These are phyloP conservation scores for Gallinago undulata DNA, from an alignment of 2,113 vertebrate species.

Conservation along the genomic window DNA sequence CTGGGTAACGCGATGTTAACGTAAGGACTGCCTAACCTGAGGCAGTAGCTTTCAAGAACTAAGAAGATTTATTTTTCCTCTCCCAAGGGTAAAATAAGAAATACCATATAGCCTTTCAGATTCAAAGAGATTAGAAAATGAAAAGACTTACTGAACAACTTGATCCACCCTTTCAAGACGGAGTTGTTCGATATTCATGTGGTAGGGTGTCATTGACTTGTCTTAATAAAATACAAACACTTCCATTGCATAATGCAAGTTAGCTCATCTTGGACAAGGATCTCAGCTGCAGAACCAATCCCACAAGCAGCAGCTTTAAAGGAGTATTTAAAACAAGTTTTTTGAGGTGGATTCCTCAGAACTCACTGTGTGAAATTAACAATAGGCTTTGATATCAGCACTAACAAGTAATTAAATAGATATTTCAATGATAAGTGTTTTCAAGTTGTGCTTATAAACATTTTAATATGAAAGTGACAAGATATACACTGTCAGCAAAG, in stretches of 20 bases:
- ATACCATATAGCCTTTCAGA: not conserved
- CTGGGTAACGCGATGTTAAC: not conserved
- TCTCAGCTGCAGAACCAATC: not conserved
- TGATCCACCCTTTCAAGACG: not conserved
- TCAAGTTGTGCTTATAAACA: not conserved
- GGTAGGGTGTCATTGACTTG: not conserved
- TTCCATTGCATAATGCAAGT: not conserved
- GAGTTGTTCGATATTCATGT: not conserved
- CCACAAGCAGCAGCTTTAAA: not conserved
- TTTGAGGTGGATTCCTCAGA: not conserved
- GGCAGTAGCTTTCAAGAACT: constrained; percentile 13
- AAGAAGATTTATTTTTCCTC: not conserved
- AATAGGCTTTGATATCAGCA: not conserved
- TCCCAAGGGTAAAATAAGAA: not conserved
- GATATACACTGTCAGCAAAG: not conserved
- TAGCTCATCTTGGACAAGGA: not conserved
- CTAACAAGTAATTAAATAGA: not conserved
- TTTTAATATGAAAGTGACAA: not conserved
- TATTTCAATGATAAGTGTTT: not conserved
- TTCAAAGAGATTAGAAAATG: not conserved
- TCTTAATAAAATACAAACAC: not conserved
- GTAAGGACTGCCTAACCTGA: not conserved
- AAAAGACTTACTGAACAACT: not conserved
- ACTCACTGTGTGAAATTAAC: not conserved
- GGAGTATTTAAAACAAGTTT: not conserved